phyloP scores from a whole-genome alignment of 2,113 vertebrate species.

The Eurypyga helias region DNA sequence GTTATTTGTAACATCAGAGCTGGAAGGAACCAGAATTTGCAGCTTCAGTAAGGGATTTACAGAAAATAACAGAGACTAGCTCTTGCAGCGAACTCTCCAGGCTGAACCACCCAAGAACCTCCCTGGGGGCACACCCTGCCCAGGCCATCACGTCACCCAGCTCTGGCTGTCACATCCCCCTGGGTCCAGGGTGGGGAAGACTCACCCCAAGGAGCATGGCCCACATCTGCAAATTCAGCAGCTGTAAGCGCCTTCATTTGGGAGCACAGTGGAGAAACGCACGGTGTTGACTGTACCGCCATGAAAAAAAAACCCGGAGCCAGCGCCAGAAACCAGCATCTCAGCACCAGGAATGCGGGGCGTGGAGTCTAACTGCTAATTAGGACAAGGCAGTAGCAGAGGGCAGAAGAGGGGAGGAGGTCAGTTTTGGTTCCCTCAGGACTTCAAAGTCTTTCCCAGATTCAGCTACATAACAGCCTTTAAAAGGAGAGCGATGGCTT shows the following conservation, averaged over 20 bases:
- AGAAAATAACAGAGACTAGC: background rate
- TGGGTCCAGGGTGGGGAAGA: fast-evolving
- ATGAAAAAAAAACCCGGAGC: fast-evolving
- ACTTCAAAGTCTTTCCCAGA: background rate
- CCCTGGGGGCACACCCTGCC: too few relatives aligned
- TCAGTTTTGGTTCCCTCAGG: background rate
- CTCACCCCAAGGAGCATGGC: background rate
- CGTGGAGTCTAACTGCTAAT: background rate
- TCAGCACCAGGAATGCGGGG: background rate
- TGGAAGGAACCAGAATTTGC: background rate
- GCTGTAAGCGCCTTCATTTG: background rate
- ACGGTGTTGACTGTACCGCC: background rate
- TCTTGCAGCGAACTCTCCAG: background rate
- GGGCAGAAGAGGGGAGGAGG: background rate
- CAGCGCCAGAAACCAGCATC: background rate
- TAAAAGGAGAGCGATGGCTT: background rate
- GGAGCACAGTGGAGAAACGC: background rate
- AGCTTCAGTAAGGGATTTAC: background rate
- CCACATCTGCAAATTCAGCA: background rate
- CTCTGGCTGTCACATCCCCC: background rate
- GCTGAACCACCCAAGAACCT: background rate
- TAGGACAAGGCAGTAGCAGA: background rate
- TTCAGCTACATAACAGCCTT: background rate
- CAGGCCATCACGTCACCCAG: background rate
- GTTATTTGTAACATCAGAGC: background rate